Conservation (phyloP, 37 sponge, comb jelly and placozoan species). For the Petrosia ficiformis region DNA sequence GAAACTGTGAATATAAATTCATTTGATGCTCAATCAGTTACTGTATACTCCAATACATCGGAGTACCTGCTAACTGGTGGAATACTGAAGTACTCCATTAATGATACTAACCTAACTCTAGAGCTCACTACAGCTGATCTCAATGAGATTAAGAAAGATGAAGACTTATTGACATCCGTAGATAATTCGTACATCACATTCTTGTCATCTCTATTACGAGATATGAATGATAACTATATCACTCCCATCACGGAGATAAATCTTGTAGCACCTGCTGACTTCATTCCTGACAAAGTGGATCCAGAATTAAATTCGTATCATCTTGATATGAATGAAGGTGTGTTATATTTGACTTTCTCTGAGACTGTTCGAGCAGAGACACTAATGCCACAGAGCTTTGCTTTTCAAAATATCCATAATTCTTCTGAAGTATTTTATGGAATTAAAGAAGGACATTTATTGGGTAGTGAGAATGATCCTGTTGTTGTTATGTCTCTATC, state of each 20-base stretch:
- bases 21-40: constrained; percentile 50
- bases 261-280: constrained; percentile 20
- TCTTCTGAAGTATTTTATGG: constrained; percentile 9
- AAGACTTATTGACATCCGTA: constrained; percentile 47
- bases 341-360: constrained; percentile 69
- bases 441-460: constrained; percentile 44
- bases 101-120: constrained; percentile 53
- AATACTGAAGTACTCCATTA: constrained; percentile 5
- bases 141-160: constrained; percentile 81
- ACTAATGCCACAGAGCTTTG: constrained; percentile 49
- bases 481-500: constrained; percentile 41
- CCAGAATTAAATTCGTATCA: constrained; percentile 61
- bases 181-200: constrained; percentile 39
- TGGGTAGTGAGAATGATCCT: constrained; percentile 42
- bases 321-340: constrained; percentile 76
- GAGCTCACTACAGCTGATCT: constrained; percentile 67
- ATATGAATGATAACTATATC: constrained; percentile 77
- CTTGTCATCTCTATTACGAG: constrained; percentile 42
- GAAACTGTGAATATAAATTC: constrained; percentile 79
- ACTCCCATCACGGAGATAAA: neutral
- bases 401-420: constrained; percentile 12
- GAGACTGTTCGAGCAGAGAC: constrained; percentile 72
- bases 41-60: constrained; percentile 9
- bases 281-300: constrained; percentile 50
- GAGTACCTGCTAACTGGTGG: constrained; percentile 63